Conservation (phyloP, 2,113 vertebrate genomes). For the Oenanthe oenanthe region DNA sequence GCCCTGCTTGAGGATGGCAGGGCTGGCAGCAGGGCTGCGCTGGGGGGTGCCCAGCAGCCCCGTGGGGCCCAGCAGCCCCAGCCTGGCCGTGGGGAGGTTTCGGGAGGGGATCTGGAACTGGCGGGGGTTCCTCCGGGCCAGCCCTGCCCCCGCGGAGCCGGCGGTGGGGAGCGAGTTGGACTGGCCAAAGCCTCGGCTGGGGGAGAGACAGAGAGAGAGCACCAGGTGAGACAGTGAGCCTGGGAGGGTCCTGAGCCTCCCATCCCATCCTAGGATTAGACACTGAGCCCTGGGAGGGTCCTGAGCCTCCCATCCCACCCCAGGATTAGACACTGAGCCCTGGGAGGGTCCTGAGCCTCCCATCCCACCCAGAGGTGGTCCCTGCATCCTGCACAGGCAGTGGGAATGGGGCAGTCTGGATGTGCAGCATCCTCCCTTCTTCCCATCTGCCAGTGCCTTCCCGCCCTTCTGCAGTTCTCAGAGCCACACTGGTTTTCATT, state of each 20-base stretch:
- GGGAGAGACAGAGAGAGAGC: not conserved
- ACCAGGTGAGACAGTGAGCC: not conserved
- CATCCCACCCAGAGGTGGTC: not conserved
- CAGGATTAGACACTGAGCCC: not conserved
- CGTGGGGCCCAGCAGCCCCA: slow-evolving; percentile 86
- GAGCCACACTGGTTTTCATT: not conserved
- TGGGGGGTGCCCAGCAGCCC: slow-evolving; percentile 87
- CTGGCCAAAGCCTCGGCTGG: slow-evolving; percentile 91
- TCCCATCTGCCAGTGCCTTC: accelerated
- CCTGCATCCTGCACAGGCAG: not conserved
- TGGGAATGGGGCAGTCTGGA: accelerated
- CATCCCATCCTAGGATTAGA: not conserved
- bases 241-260: not conserved
- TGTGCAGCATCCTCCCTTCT: not conserved
- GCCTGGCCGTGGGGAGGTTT: slow-evolving; percentile 88
- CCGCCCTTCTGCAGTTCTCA: not conserved
- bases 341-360: accelerated
- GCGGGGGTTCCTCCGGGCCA: slow-evolving; percentile 88
- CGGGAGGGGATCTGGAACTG: slow-evolving; percentile 96
- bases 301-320: accelerated
- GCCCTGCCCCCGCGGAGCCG: slow-evolving; percentile 86
- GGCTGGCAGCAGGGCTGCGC: slow-evolving; percentile 86
- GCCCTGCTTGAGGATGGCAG: slow-evolving; percentile 91
- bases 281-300: accelerated
- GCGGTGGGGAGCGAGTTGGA: slow-evolving; percentile 94